phyloP scores from a whole-genome alignment of 2,113 vertebrate species.

The Aythya baeri region DNA sequence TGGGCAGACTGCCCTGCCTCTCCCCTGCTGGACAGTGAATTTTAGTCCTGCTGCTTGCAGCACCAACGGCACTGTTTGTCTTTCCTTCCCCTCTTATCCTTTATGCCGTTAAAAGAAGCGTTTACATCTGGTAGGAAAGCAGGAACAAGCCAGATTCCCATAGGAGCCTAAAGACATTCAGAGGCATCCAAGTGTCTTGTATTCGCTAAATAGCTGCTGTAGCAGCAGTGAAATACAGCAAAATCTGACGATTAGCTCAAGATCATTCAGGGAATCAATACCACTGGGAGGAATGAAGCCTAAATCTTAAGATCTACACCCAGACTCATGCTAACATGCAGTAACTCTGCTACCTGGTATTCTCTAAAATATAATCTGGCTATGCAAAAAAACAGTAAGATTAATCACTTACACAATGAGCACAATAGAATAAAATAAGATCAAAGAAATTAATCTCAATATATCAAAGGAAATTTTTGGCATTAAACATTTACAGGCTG shows the following conservation, averaged over 20 bases:
- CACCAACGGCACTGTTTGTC: neutral
- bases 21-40: rapidly evolving
- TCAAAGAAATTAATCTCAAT: neutral
- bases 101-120: neutral
- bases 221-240: neutral
- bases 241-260: neutral
- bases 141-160: neutral
- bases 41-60: neutral
- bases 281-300: neutral
- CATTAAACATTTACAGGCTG: neutral
- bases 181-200: neutral
- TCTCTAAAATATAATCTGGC: neutral
- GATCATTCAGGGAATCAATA: neutral
- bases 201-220: neutral
- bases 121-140: neutral
- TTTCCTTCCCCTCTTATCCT: neutral
- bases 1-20: neutral
- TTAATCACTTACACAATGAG: neutral
- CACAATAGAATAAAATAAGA: neutral
- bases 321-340: neutral
- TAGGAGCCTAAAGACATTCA: neutral
- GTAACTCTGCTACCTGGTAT: neutral
- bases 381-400: neutral
- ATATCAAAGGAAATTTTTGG: neutral
- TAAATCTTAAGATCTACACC: neutral